Evolutionary conservation across 2,113 vertebrate genomes (phyloP).

Genomic region (Parus major): DNA sequence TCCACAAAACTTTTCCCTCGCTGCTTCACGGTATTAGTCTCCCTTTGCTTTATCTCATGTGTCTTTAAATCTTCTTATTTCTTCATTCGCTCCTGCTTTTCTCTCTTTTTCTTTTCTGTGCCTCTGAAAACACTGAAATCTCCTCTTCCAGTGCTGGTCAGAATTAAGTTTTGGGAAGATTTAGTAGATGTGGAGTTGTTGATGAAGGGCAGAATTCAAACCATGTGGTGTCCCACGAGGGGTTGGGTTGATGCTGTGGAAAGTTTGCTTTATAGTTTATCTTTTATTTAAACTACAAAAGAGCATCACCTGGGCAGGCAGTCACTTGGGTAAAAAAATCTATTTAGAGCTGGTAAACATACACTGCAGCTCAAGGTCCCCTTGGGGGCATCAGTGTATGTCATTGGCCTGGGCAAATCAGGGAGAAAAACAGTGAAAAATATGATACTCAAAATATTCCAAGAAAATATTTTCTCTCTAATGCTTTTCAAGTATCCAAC

Average conservation of each 20-base stretch:
- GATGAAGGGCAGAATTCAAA: not conserved
- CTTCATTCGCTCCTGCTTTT: not conserved
- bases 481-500: not conserved
- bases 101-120: not conserved
- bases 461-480: not conserved
- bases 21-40: not conserved
- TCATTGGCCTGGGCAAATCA: not conserved
- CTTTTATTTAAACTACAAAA: not conserved
- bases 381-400: not conserved
- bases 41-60: not conserved
- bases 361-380: not conserved
- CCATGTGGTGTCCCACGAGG: accelerated
- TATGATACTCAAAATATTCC: not conserved
- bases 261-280: not conserved
- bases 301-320: not conserved
- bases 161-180: not conserved
- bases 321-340: not conserved
- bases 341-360: not conserved
- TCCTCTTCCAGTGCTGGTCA: not conserved
- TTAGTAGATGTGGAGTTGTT: not conserved
- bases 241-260: not conserved
- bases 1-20: not conserved
- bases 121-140: not conserved
- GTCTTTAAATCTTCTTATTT: not conserved
- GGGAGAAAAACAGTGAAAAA: not conserved